Evolutionary conservation across 2,797 vertebrate species (phyloP).

Genomic region (Lycodopsis pacificus): DNA sequence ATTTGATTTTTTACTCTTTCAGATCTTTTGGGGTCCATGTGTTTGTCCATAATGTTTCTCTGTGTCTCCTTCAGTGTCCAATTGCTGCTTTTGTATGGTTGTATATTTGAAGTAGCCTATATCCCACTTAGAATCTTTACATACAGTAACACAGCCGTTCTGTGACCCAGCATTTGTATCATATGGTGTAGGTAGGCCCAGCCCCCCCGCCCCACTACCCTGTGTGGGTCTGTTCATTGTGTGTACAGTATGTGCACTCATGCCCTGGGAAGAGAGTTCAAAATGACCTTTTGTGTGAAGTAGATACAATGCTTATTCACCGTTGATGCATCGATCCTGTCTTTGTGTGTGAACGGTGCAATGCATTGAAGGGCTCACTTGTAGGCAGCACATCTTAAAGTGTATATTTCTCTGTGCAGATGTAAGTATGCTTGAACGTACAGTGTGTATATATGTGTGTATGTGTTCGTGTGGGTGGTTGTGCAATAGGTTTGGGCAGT

Average conservation of each 20-base stretch:
- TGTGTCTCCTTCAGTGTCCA: not conserved
- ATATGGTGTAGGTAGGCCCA: constrained; percentile 3
- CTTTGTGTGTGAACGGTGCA: not conserved
- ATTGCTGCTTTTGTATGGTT: not conserved
- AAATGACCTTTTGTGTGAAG: constrained; percentile 20
- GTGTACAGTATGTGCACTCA: constrained; percentile 12
- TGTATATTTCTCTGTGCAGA: constrained; percentile 23
- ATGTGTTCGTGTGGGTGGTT: not conserved
- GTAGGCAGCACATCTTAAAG: constrained; percentile 29
- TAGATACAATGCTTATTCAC: not conserved
- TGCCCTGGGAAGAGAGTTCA: constrained; percentile 11
- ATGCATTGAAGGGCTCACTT: not conserved
- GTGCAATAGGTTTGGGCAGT: constrained; percentile 50
- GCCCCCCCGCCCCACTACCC: not conserved
- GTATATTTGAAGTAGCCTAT: too few relatives aligned
- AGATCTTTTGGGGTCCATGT: not conserved
- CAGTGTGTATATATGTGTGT: not conserved
- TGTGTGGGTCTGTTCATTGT: constrained; percentile 13
- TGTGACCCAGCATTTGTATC: constrained; percentile 10
- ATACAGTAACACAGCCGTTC: not conserved
- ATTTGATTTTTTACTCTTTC: not conserved
- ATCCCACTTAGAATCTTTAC: not conserved
- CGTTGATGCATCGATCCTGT: not conserved
- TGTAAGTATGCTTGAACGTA: constrained; percentile 31
- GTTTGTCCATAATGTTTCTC: not conserved